Base-by-base conservation (phyloP, 2,888 invertebrate genomes). In the Galeopsomyia nigrocyanea region DNA sequence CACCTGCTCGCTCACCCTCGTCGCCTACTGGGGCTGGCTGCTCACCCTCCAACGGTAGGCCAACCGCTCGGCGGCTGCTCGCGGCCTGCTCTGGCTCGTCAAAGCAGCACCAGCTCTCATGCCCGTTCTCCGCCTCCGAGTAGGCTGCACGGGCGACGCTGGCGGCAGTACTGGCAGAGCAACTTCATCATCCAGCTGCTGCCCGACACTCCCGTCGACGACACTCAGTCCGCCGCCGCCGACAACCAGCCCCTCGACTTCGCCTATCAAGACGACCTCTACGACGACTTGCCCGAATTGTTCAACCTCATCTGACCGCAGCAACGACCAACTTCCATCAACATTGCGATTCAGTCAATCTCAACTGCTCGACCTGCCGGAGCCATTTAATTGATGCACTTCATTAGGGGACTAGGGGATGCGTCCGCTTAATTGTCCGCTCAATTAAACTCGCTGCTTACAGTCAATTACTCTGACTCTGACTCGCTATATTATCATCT, bases 1-100 rank as follows among this genome's bases (percentile, higher is more conserved):
- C 6, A 86, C 86, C 10, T 86, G 86, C 65, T 82, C 81, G 14
- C 73, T 86, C 10, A 86, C 85, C 10, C 76, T 86, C 19, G 79
- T 85, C 17, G 86, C 86, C 39, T 86, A 86, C 69, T 86, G 85
- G 85, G 83, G 85, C 61, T 86, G 86, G 85, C 77, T 86, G 17
- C 79, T 85, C 57, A 84, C 86, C 22, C 78, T 86, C 65, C 82
- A 82, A 77, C 86, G 86, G 86, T 86, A 79, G 71, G 76, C n/a
- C n/a, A n/a, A n/a, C n/a, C n/a, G n/a, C n/a, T n/a, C n/a, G n/a
- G n/a, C n/a, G n/a, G n/a, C n/a, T n/a, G n/a, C n/a, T n/a, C n/a
- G n/a, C n/a, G n/a, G n/a, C n/a, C n/a, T n/a, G n/a, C n/a, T n/a
- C n/a, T n/a, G n/a, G n/a, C n/a, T n/a, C n/a, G n/a, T n/a, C n/a